Percentiles rank a stretch among this genome's conserved stretches.
Evolutionary conservation across 2,797 vertebrate species (phyloP).

Genomic region (Gymnodraco acuticeps): DNA sequence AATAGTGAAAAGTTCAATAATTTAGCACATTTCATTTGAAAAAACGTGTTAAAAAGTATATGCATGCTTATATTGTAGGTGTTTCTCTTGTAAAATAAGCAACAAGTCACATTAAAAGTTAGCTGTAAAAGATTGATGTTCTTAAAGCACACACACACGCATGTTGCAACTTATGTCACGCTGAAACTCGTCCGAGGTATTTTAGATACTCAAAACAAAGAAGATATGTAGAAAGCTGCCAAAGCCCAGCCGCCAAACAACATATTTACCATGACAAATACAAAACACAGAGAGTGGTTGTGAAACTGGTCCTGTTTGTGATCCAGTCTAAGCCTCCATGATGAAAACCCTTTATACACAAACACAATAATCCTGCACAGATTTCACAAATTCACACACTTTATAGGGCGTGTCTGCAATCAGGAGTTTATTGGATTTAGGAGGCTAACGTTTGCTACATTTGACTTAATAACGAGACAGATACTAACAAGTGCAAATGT

Average conservation of each 20-base stretch:
- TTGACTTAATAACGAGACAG: background rate
- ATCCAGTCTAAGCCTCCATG: background rate
- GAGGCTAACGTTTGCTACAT: background rate
- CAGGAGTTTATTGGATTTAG: background rate
- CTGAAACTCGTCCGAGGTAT: slow-evolving; percentile 32
- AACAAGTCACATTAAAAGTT: background rate
- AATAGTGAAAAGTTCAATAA: background rate
- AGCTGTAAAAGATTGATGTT: background rate
- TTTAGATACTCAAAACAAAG: background rate
- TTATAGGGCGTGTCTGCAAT: background rate
- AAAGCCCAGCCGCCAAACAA: background rate
- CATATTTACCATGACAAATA: no score
- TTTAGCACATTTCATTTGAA: background rate
- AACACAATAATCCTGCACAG: background rate
- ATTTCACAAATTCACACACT: background rate
- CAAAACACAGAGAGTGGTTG: background rate
- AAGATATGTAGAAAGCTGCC: background rate
- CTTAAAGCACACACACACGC: no score
- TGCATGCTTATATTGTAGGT: no score
- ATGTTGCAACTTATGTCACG: background rate
- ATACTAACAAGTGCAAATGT: background rate
- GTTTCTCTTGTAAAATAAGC: no score
- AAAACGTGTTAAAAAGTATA: background rate
- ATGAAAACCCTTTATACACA: background rate
- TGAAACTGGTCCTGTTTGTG: background rate